Conservation (phyloP, 2,888 invertebrate genomes). For the Dasysyrphus albostriatus region DNA sequence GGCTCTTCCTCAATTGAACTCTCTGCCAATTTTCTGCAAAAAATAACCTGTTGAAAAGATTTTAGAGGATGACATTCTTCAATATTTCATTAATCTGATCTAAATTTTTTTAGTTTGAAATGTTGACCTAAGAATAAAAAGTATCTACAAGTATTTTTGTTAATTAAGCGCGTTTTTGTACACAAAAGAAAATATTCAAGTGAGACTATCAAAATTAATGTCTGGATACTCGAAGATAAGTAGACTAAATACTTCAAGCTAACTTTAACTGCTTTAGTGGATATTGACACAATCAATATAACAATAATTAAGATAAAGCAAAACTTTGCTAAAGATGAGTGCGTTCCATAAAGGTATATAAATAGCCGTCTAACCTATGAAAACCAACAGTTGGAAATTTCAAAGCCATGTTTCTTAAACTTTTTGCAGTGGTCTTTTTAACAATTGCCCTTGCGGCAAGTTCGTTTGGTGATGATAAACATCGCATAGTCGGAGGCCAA, state of each 20-base stretch:
- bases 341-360: constrained; percentile 9
- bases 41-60: no score
- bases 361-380: not conserved
- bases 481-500: constrained; percentile 81
- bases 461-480: constrained; percentile 22
- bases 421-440: constrained; percentile 18
- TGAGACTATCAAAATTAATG: not conserved
- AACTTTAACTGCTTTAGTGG: constrained; percentile 10
- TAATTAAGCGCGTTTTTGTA: not conserved
- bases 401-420: constrained; percentile 44
- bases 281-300: constrained; percentile 11
- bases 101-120: no score
- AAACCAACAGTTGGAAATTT: constrained; percentile 30
- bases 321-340: not conserved
- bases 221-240: constrained; percentile 23
- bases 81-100: no score
- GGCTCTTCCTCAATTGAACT: no score
- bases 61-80: no score
- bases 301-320: constrained; percentile 1
- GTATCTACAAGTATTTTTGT: not conserved
- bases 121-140: no score
- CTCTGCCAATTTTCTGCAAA: no score
- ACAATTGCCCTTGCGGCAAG: constrained; percentile 9
- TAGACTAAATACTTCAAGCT: constrained; percentile 39
- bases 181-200: not conserved